Conservation (phyloP, 2,113 vertebrate species). For the Motacilla alba region DNA sequence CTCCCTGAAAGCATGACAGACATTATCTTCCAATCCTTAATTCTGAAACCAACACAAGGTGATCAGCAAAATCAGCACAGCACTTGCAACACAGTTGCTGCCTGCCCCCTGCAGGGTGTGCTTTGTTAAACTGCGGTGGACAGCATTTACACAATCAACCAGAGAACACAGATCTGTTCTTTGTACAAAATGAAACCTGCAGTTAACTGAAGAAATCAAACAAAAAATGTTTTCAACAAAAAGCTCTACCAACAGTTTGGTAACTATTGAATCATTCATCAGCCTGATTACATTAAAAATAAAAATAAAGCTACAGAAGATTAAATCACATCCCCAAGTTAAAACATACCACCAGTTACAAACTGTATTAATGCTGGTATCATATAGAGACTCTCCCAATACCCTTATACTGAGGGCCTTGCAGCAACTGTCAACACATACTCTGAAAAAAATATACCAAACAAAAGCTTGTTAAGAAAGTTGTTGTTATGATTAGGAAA, state of each 20-base stretch:
- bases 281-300: background rate
- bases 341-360: background rate
- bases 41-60: background rate
- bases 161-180: background rate
- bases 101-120: constrained; percentile 34
- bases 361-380: background rate
- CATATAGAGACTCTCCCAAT: background rate
- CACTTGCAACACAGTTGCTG: background rate
- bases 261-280: background rate
- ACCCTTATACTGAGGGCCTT: background rate
- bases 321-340: background rate
- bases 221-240: background rate
- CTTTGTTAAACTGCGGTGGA: background rate
- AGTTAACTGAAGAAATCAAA: background rate
- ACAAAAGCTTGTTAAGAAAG: background rate
- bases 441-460: background rate
- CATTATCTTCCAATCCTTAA: background rate
- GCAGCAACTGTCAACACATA: background rate
- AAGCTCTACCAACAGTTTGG: background rate
- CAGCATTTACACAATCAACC: background rate
- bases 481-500: background rate
- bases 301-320: background rate
- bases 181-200: background rate
- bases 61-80: background rate
- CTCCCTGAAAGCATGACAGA: background rate